These are phyloP conservation scores for Stegastes partitus DNA, from an alignment of 2,113 vertebrate genomes.

Conservation along the genomic window DNA sequence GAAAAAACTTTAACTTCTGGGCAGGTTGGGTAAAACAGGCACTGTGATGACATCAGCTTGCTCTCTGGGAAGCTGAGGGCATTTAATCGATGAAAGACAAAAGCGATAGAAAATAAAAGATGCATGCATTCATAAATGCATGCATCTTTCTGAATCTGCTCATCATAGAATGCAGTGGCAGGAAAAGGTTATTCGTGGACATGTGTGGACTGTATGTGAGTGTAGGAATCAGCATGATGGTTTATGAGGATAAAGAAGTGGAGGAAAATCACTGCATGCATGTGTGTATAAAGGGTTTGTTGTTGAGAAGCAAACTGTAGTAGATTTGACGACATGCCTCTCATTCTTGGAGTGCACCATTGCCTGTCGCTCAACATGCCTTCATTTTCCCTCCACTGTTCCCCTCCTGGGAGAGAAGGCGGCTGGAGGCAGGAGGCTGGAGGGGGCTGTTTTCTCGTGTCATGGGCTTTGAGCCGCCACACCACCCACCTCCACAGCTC, in stretches of 20 bases:
- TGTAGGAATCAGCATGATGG: neutral
- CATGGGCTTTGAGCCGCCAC: constrained; percentile 51
- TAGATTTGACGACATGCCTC: constrained; percentile 71
- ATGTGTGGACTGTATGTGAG: neutral
- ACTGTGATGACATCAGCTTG: too few relatives aligned
- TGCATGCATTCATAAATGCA: too few relatives aligned
- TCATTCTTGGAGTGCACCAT: constrained; percentile 77
- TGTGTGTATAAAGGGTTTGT: constrained; percentile 15
- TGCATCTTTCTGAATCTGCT: too few relatives aligned
- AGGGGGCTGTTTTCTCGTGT: constrained; percentile 10
- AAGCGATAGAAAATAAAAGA: too few relatives aligned
- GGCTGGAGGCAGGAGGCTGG: neutral
- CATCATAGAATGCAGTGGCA: too few relatives aligned
- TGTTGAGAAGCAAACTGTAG: constrained; percentile 38
- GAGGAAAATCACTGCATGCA: neutral
- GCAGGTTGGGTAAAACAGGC: too few relatives aligned
- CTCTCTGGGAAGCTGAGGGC: too few relatives aligned
- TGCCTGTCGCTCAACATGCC: constrained; percentile 73
- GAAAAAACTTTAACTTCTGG: too few relatives aligned
- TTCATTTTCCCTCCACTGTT: constrained; percentile 65
- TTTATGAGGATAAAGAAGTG: neutral
- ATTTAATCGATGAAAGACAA: too few relatives aligned
- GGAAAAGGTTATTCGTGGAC: too few relatives aligned
- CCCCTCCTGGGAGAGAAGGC: constrained; percentile 39
- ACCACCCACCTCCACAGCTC: constrained; percentile 51